Percentiles rank a stretch among this genome's conserved stretches.
These are phyloP conservation scores for Fragum fragum DNA, from an alignment of 2,888 invertebrate genomes.

Conservation along the genomic window DNA sequence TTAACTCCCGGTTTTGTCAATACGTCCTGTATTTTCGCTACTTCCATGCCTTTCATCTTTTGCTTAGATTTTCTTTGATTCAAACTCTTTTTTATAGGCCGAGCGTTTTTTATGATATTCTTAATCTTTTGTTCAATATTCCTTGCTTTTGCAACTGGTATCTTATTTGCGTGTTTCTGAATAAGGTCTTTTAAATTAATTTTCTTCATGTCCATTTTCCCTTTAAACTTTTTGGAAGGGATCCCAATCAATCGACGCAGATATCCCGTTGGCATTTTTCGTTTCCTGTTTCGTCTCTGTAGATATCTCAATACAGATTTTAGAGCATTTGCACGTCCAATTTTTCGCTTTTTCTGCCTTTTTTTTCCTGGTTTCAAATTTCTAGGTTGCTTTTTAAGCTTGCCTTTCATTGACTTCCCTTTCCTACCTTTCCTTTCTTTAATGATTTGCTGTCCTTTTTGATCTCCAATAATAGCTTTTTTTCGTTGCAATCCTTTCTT, in stretches of 20 bases:
- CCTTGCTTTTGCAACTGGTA: background rate
- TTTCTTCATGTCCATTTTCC: constrained; percentile 1
- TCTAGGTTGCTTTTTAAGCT: background rate
- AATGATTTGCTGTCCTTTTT: background rate
- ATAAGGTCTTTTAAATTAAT: background rate
- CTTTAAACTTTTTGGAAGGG: background rate
- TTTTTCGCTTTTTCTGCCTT: background rate
- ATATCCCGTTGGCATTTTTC: background rate
- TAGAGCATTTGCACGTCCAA: background rate
- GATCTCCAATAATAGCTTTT: background rate
- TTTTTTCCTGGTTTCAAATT: background rate
- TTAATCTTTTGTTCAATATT: background rate
- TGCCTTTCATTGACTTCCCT: background rate
- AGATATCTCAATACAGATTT: background rate
- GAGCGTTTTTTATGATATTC: background rate
- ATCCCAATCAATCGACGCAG: constrained; percentile 13
- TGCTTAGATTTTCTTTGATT: background rate
- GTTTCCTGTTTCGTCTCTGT: background rate
- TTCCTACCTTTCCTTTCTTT: background rate
- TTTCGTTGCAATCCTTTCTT: background rate
- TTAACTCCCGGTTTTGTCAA: too few species aligned
- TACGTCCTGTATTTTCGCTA: background rate
- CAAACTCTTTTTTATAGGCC: background rate
- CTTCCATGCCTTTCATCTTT: background rate
- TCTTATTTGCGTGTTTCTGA: background rate